Evolutionary conservation across 2,797 vertebrate genomes (phyloP).

Genomic region (Acropternis orthonyx): DNA sequence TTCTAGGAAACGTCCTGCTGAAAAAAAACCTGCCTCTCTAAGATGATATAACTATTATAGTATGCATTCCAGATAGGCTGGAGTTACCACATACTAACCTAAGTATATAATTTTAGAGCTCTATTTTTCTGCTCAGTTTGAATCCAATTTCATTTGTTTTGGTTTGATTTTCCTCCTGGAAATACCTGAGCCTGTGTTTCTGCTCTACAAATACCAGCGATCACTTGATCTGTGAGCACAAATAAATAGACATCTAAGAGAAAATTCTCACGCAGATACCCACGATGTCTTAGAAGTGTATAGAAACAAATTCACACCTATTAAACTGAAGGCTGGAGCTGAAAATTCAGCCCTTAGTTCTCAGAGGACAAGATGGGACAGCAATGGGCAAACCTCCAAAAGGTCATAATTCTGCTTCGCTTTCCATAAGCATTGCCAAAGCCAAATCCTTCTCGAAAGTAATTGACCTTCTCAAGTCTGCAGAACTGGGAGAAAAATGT

Average conservation of each 20-base stretch:
- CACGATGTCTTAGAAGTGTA: not conserved
- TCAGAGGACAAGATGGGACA: slow-evolving; percentile 57
- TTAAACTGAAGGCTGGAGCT: not conserved
- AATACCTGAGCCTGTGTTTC: slow-evolving; percentile 50
- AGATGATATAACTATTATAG: slow-evolving; percentile 45
- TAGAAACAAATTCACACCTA: slow-evolving; percentile 50
- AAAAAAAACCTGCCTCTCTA: slow-evolving; percentile 26
- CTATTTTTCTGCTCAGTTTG: slow-evolving; percentile 49
- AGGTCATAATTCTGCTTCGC: slow-evolving; percentile 48
- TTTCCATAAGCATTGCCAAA: slow-evolving; percentile 62
- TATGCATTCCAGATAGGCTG: slow-evolving; percentile 50
- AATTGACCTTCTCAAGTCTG: slow-evolving; percentile 60
- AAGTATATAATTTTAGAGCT: slow-evolving; percentile 37
- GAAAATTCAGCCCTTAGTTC: slow-evolving; percentile 40
- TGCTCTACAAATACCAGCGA: not conserved
- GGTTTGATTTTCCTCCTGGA: slow-evolving; percentile 48
- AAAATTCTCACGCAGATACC: slow-evolving; percentile 1
- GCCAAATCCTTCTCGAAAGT: slow-evolving; percentile 60
- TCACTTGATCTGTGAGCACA: slow-evolving; percentile 47
- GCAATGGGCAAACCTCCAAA: slow-evolving; percentile 54
- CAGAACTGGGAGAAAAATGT: slow-evolving; percentile 59
- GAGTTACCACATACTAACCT: slow-evolving; percentile 38
- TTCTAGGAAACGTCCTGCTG: slow-evolving; percentile 62
- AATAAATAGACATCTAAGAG: slow-evolving; percentile 33
- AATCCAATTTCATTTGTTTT: slow-evolving; percentile 48